These are phyloP conservation scores for Batillaria attramentaria DNA, from an alignment of 1,140 invertebrate species.

Conservation along the genomic window DNA sequence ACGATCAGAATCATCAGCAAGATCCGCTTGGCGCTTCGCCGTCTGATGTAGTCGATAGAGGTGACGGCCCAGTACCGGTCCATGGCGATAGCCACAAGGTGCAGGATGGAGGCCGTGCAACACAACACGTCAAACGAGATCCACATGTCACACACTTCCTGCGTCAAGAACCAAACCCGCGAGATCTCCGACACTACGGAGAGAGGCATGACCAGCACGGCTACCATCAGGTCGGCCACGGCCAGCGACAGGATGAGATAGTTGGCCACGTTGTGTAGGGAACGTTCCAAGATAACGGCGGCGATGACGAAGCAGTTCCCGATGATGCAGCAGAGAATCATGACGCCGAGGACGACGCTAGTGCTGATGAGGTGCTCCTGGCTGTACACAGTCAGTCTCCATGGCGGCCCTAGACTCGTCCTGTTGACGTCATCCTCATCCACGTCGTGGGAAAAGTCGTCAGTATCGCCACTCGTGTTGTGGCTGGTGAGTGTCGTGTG, in stretches of 20 bases:
- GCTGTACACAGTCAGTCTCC: conserved; percentile 43
- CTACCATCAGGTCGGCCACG: conserved; percentile 96
- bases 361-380: conserved; percentile 46
- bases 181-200: conserved; percentile 75
- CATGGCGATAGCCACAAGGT: conserved; percentile 93
- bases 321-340: conserved; percentile 74
- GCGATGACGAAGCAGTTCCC: conserved; percentile 96
- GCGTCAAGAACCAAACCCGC: conserved; percentile 85
- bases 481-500: background rate
- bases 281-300: conserved; percentile 90
- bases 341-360: conserved; percentile 59
- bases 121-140: conserved; percentile 92
- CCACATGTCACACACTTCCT: conserved; percentile 92
- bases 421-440: background rate
- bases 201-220: conserved; percentile 77
- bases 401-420: conserved; percentile 16
- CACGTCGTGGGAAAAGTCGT: background rate
- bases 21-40: conserved; percentile 85
- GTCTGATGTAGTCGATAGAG: conserved; percentile 94
- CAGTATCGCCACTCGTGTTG: background rate
- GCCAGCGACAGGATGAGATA: conserved; percentile 95
- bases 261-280: conserved; percentile 91
- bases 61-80: conserved; percentile 98
- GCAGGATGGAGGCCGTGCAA: conserved; percentile 94
- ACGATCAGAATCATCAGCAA: conserved; percentile 92